A percentile compares a stretch with the other conserved stretches of the same genome.
Evolutionary conservation across 2,797 vertebrate species (phyloP).

Genomic region (Cynopterus sphinx): DNA sequence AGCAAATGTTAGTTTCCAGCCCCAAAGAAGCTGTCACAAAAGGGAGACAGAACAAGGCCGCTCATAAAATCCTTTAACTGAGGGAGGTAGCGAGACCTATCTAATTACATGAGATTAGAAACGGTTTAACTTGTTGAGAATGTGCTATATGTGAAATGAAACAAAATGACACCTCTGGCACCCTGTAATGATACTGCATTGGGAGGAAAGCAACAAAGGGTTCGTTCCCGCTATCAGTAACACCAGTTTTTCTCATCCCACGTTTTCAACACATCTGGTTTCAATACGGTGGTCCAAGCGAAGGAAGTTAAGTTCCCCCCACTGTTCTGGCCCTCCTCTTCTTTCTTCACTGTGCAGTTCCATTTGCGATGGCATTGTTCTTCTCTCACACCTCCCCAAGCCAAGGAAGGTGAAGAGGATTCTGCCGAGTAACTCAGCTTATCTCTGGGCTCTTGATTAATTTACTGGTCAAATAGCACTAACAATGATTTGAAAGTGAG

Average conservation of each 20-base stretch:
- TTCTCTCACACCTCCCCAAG: constrained; percentile 10
- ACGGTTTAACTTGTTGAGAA: constrained; percentile 76
- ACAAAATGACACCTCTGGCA: constrained; percentile 68
- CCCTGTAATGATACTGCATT: constrained; percentile 65
- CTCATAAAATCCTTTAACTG: constrained; percentile 76
- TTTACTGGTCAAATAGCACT: constrained; percentile 60
- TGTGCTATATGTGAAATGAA: constrained; percentile 75
- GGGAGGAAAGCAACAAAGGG: constrained; percentile 73
- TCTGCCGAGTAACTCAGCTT: constrained; percentile 47
- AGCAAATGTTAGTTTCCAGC: constrained; percentile 76
- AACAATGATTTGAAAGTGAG: constrained; percentile 55
- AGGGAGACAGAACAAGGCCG: constrained; percentile 67
- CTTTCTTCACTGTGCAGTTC: constrained; percentile 39
- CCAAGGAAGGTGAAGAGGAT: constrained; percentile 2
- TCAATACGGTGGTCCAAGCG: constrained; percentile 67
- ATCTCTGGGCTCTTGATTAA: constrained; percentile 52
- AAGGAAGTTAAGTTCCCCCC: constrained; percentile 69
- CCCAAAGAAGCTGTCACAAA: constrained; percentile 77
- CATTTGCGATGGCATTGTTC: constrained; percentile 45
- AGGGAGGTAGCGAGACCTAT: constrained; percentile 75
- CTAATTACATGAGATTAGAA: constrained; percentile 79
- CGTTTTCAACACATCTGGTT: constrained; percentile 71
- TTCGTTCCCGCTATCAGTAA: constrained; percentile 70
- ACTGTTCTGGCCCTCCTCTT: constrained; percentile 58
- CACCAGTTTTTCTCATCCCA: constrained; percentile 69